Conservation (phyloP, 2,888 invertebrate species). For the Metalampra italica region DNA sequence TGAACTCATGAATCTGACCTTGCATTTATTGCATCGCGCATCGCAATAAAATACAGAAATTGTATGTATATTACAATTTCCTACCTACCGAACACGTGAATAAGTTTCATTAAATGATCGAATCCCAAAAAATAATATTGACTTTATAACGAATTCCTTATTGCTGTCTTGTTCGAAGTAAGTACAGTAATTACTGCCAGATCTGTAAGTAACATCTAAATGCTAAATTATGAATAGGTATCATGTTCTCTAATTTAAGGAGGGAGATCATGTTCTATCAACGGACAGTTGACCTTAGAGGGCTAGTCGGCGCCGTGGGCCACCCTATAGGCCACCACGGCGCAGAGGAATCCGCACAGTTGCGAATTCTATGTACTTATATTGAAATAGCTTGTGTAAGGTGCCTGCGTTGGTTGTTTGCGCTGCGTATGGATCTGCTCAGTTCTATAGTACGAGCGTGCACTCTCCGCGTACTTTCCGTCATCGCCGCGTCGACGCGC, state of each 20-base stretch:
- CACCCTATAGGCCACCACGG: slow-evolving; percentile 3
- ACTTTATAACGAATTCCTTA: no score
- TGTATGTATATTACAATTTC: no score
- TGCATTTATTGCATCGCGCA: slow-evolving; percentile 6
- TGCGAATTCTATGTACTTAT: slow-evolving; percentile 60
- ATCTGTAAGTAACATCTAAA: slow-evolving; percentile 1
- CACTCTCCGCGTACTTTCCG: slow-evolving; percentile 47
- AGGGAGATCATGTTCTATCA: slow-evolving; percentile 7
- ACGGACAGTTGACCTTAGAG: slow-evolving; percentile 36
- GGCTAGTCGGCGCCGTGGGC: slow-evolving; percentile 14
- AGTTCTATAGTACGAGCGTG: slow-evolving; percentile 49
- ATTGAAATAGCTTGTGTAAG: slow-evolving; percentile 69
- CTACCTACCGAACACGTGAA: no score
- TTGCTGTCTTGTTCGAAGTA: no score
- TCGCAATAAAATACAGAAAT: slow-evolving; percentile 15
- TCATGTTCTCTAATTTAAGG: neutral
- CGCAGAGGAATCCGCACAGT: slow-evolving; percentile 55
- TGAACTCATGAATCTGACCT: slow-evolving; percentile 17
- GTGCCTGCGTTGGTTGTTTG: slow-evolving; percentile 38
- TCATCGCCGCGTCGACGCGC: slow-evolving; percentile 28
- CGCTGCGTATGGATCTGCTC: slow-evolving; percentile 28
- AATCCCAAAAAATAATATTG: no score
- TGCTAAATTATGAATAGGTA: neutral
- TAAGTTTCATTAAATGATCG: no score
- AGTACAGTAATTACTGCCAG: no score